phyloP scores from a whole-genome alignment of 2,888 invertebrate genomes.

The Chydorus sphaericus region DNA sequence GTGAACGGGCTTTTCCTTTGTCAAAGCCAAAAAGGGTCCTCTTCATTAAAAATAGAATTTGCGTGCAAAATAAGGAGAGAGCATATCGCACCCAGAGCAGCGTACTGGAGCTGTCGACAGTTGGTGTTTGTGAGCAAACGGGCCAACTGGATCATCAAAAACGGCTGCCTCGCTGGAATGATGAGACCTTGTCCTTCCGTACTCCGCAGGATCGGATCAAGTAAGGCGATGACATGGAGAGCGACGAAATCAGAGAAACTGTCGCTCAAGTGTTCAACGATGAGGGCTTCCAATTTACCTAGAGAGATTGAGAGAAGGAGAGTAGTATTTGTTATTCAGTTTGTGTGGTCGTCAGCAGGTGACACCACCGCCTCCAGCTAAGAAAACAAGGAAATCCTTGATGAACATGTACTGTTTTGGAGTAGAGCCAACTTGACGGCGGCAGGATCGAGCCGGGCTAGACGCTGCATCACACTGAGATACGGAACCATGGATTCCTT shows the following conservation, averaged over 20 bases:
- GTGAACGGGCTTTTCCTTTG: neutral
- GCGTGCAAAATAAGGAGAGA: neutral
- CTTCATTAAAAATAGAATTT: too few relatives aligned
- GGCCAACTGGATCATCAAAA: constrained; percentile 3
- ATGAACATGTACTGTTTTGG: too few relatives aligned
- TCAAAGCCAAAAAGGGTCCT: too few relatives aligned
- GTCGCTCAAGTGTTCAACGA: constrained; percentile 4
- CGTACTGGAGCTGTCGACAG: neutral
- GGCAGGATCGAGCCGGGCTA: neutral
- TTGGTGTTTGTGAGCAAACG: neutral
- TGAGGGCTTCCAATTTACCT: neutral
- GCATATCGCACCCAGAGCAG: neutral
- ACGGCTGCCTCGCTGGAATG: neutral
- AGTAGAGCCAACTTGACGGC: neutral
- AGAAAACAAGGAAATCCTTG: too few relatives aligned
- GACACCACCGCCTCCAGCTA: constrained; percentile 3
- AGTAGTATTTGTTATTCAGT: too few relatives aligned
- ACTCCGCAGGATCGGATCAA: neutral
- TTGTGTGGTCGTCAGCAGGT: neutral
- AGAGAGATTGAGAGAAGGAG: too few relatives aligned
- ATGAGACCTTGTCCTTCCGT: neutral
- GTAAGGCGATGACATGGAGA: neutral
- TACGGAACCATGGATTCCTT: neutral
- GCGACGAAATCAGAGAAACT: neutral
- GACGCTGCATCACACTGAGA: constrained; percentile 1